Evolutionary conservation across 2,888 invertebrate species (phyloP).

Genomic region (Hemaris fuciformis): DNA sequence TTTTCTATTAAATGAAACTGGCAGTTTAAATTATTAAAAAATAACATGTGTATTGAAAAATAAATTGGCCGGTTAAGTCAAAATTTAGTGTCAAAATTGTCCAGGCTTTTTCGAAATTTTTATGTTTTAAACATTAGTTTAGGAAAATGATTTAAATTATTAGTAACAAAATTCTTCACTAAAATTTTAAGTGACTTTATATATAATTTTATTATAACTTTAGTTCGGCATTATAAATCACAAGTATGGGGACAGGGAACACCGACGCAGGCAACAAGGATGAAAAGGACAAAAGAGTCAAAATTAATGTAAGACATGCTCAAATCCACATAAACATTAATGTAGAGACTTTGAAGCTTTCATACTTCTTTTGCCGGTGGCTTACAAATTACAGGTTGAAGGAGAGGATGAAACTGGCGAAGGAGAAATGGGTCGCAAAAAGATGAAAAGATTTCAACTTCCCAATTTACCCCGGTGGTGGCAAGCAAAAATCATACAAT

Average conservation of each 20-base stretch:
- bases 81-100: background rate
- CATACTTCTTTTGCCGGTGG: background rate
- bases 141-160: constrained; percentile 2
- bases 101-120: background rate
- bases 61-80: background rate
- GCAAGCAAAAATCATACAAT: constrained; percentile 75
- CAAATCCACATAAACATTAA: background rate
- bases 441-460: constrained; percentile 69
- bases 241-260: constrained; percentile 40
- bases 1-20: too few species aligned
- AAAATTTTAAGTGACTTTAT: constrained; percentile 33
- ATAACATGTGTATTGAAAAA: background rate
- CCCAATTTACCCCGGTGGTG: constrained; percentile 72
- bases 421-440: constrained; percentile 64
- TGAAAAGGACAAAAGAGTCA: constrained; percentile 66
- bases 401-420: constrained; percentile 68
- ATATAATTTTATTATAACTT: background rate
- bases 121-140: constrained; percentile 15
- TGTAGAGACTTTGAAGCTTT: background rate
- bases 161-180: background rate
- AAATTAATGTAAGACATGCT: constrained; percentile 52
- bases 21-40: too few species aligned
- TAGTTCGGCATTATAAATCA: background rate
- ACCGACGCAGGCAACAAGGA: constrained; percentile 27
- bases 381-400: constrained; percentile 63